Base-by-base conservation (phyloP, 2,113 vertebrate species). In the Neodon shergylaensis region DNA sequence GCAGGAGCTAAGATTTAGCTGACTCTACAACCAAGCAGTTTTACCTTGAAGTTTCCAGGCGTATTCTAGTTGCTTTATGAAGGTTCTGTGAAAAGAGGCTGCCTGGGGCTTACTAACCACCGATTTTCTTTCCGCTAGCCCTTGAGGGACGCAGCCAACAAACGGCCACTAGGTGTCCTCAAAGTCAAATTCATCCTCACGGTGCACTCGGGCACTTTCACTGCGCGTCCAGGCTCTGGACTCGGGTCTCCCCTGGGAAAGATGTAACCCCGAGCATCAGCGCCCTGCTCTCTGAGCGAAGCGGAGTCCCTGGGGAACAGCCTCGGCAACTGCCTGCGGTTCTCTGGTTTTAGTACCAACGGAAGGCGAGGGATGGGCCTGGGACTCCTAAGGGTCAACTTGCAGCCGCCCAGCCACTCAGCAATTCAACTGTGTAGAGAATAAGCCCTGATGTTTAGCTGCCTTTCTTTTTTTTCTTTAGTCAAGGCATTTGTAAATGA, bases 101-200 rank as follows among this genome's bases (percentile, higher is more conserved):
- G 24, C 28, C 7, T 49, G 2, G 0, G 2, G 28, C 58, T 47
- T 7, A 17, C 24, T 44, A 65, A 31, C 28, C 33, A 14, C n/a
- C 3, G 42, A 19, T 52, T 68, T 63, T 84, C 76, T 88, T 88
- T 52, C 13, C 5, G 1, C 84, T 90, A 58, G 26, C 61, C 65
- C 73, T 79, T 91, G 36, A 94, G 93, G 88, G 84, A 33, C 95
- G 94, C 26, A 76, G 70, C 5, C 52, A 95, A 39, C 14, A 87
- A 96, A 85, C 21, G 4, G 42, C 97, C 97, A 76, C 97, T 98
- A 98, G 96, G 96, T 94, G 96, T 83, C 90, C 82, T 82, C 90
- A 78, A 70, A 97, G 73, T 74, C 97, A 97, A 97, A 92, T 63
- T 7, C 96, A 31, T 54, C 1, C 12, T 5, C 70, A 26, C 3